These are phyloP conservation scores for Oryzias celebensis DNA, from an alignment of 2,113 vertebrate genomes.

Conservation along the genomic window DNA sequence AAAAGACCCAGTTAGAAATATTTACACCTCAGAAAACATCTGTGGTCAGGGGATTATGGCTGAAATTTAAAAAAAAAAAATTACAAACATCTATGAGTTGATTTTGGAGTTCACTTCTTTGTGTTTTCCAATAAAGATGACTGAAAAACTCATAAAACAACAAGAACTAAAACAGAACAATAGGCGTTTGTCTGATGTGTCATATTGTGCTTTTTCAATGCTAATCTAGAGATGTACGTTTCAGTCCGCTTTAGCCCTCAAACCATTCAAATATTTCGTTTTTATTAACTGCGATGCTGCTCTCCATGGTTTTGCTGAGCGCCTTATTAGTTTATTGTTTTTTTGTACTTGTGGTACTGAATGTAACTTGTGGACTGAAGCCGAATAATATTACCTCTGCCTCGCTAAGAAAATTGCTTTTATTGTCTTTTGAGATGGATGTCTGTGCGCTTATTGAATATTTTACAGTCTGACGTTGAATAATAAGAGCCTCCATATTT, in stretches of 20 bases:
- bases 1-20: neutral
- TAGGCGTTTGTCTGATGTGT: neutral
- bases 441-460: constrained; percentile 24
- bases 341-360: neutral
- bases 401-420: constrained; percentile 13
- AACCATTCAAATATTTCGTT: neutral
- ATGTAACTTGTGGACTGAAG: constrained; percentile 8
- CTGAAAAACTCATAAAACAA: rapidly evolving
- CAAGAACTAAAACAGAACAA: neutral
- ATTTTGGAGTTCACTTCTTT: neutral
- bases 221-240: neutral
- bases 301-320: neutral
- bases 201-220: neutral
- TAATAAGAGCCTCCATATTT: constrained; percentile 17
- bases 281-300: neutral
- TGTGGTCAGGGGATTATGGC: neutral
- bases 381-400: constrained; percentile 5
- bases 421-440: constrained; percentile 8
- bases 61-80: neutral
- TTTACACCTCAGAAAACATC: neutral
- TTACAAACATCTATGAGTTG: neutral
- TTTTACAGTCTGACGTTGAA: constrained; percentile 6
- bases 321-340: neutral
- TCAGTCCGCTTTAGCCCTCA: neutral
- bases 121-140: neutral